Base-by-base conservation (phyloP, 2,113 vertebrate genomes). In the Xenopus borealis region DNA sequence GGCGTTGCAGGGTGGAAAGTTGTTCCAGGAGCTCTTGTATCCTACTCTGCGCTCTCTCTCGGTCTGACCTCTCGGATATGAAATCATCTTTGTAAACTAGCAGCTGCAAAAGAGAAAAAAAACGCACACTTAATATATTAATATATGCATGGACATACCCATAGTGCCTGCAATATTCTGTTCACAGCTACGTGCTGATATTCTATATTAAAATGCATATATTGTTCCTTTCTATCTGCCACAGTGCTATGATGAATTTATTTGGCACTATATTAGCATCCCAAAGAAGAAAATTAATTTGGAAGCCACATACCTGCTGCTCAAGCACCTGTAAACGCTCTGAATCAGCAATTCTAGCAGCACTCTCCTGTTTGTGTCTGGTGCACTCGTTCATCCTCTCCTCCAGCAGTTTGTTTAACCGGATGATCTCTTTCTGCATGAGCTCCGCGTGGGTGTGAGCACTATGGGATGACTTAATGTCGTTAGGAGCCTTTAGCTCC, bases 71-170 rank as follows among this genome's bases (percentile, higher is more conserved):
- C 78, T 98, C 96, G 0, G 93, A 98, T 1, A 88, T 89, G 73
- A 98, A 98, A 80, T 98, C 96, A 0, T 98, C 95, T 33, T 90
- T 85, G 74, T 98, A 96, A 59, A 93, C 93, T 1, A 96, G 85
- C 11, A 94, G 89, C 96, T 98, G 81, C 11, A 72, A 78, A 40
- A 18, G 64, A 20, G 47, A 13, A 19, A 10, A 20, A 52, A 65
- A 7, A 52, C 33, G 7, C 23, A 27, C 23, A n/a, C n/a, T n/a
- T n/a, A 20, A 13, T 11, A 5, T 6, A 10, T 1, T 72, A 18
- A 53, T 52, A 40, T 40, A 40, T 4, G 23, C 23, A 27, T 27
- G 23, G 23, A 27, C 23, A 40, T 40, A 40, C 33, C 8, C 6
- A 40, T 40, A 7, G 6, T 40, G 33, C 6, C 2, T 40, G 33